Percentiles rank a stretch among this genome's conserved stretches.
phyloP scores from a whole-genome alignment of 2,888 invertebrate genomes.

The Scaptomyza caliginosa region DNA sequence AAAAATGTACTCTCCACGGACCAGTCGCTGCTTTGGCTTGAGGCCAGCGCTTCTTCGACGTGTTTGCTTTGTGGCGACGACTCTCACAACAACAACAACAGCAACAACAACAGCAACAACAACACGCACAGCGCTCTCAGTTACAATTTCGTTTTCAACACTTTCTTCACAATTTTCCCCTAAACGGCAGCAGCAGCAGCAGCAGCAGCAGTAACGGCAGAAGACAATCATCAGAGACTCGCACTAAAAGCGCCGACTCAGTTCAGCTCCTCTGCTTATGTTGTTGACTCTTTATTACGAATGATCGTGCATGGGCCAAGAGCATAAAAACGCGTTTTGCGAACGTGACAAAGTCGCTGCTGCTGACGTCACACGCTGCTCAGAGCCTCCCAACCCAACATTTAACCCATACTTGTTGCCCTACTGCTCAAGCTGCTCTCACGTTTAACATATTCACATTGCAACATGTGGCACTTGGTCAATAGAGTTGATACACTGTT shows the following conservation, averaged over 20 bases:
- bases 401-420: constrained; percentile 8
- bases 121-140: constrained; percentile 59
- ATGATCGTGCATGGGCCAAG: constrained; percentile 61
- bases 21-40: constrained; percentile 41
- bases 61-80: constrained; percentile 50
- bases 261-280: constrained; percentile 12
- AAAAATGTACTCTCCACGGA: constrained; percentile 47
- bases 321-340: constrained; percentile 50
- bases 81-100: constrained; percentile 41
- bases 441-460: constrained; percentile 19
- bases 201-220: constrained; percentile 25
- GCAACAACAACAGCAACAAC: constrained; percentile 14
- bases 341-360: constrained; percentile 66
- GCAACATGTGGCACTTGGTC: constrained; percentile 15
- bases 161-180: constrained; percentile 80
- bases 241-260: constrained; percentile 55
- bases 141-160: constrained; percentile 79
- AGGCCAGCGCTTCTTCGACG: constrained; percentile 61
- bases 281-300: constrained; percentile 68
- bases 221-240: constrained; percentile 32
- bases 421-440: constrained; percentile 21
- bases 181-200: constrained; percentile 39
- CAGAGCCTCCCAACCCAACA: constrained; percentile 8
- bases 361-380: constrained; percentile 67
- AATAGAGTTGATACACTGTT: neutral